phyloP scores from a whole-genome alignment of 2,797 vertebrate species.

The Coccyzus lansbergi region DNA sequence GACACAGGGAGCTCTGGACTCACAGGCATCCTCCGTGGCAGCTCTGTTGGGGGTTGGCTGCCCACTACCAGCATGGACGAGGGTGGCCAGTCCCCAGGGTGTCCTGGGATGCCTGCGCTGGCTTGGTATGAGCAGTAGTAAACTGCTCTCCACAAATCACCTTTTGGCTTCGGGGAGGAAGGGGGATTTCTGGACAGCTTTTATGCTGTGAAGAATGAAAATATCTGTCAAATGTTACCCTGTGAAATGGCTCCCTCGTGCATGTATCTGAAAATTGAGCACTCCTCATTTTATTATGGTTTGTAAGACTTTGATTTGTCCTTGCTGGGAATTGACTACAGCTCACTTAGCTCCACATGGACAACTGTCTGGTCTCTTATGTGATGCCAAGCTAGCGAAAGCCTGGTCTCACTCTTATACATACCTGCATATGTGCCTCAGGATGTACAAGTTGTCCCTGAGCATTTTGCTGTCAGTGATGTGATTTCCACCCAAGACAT shows the following conservation, averaged over 20 bases:
- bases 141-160: neutral
- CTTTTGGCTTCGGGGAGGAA: neutral
- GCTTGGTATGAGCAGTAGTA: neutral
- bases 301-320: neutral
- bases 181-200: neutral
- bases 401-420: neutral
- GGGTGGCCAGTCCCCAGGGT: neutral
- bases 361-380: neutral
- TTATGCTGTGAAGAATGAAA: neutral
- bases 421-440: neutral
- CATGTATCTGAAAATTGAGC: neutral
- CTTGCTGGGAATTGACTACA: neutral
- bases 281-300: neutral
- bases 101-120: neutral
- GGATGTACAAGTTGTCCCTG: neutral
- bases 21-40: neutral
- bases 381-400: neutral
- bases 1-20: neutral
- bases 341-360: neutral
- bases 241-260: neutral
- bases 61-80: fast-evolving
- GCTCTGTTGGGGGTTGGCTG: neutral
- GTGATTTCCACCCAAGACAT: neutral
- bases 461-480: neutral
- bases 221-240: neutral